Evolutionary conservation across 2,113 vertebrate species (phyloP).

Genomic region (Sapayoa aenigma): DNA sequence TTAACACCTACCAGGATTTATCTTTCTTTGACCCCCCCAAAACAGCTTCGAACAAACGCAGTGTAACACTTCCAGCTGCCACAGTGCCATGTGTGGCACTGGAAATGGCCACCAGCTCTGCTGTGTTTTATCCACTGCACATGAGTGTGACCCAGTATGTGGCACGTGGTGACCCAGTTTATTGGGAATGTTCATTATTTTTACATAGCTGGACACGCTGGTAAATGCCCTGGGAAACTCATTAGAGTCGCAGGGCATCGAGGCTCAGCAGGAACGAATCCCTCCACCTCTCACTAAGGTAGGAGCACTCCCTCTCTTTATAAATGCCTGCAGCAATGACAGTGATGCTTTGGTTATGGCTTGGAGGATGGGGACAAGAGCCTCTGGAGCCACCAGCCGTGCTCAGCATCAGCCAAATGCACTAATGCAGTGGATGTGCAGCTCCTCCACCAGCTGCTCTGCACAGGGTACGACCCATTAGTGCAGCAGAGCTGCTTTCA

Average conservation of each 20-base stretch:
- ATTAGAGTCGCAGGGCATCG: neutral
- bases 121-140: neutral
- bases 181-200: neutral
- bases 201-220: neutral
- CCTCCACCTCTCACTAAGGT: neutral
- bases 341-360: neutral
- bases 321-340: neutral
- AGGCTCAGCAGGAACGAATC: neutral
- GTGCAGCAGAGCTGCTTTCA: neutral
- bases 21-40: neutral
- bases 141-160: neutral
- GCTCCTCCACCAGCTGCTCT: slow-evolving; percentile 26
- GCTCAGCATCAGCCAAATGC: neutral
- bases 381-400: neutral
- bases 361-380: neutral
- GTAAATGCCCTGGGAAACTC: neutral
- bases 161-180: neutral
- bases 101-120: neutral
- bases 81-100: neutral
- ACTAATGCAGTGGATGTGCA: neutral
- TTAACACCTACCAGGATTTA: neutral
- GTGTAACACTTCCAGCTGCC: neutral
- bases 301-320: neutral
- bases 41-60: neutral
- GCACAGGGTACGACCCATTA: neutral